Evolutionary conservation across 2,113 vertebrate genomes (phyloP), one percentile per base, ranked within the genome.

Genomic region (Eurystomus gularis): DNA sequence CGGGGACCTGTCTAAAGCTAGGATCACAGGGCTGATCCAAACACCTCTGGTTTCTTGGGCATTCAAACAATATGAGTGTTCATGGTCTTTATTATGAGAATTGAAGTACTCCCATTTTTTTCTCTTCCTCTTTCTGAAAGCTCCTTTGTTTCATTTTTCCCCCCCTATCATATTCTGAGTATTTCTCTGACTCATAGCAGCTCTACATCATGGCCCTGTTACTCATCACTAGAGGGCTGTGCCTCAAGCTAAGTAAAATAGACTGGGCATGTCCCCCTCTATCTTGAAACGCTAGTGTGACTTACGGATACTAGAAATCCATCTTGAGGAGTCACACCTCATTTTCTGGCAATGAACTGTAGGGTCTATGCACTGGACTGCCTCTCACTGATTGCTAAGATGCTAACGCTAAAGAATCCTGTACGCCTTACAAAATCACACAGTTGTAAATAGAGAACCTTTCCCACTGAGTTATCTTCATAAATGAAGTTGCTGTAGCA

Each of bases 281-380:
- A 81, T 91, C 92, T 93, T 87, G 54, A 95, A 91, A 90, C 52
- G 35, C 17, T 94, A 39, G 70, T 91, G 86, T 85, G 70, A 86
- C 70, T 94, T 92, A 85, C 1, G 6, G 61, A 86, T 84, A 64
- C 80, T 86, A 10, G 52, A 90, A 96, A 96, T 95, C 35, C 58
- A 82, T 96, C 96, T 96, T 89, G 80, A 79, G 62, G 83, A 95
- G 58, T 95, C 77, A 77, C 91, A 96, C 77, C 49, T 89, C 86
- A 94, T 97, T 95, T 96, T 96, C 95, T 82, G 46, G 23, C 93
- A 96, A 96, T 85, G 86, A 96, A 39, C 93, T 96, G 94, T 84
- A 83, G 82, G 55, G 82, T 86, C 48, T 64, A 6, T 31, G 24
- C 52, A 52, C 42, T 81, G 77, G 70, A 87, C n/a, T 85, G 65